These are phyloP conservation scores for Cryptomyrus ogoouensis DNA, from an alignment of 2,113 vertebrate species.

Conservation along the genomic window DNA sequence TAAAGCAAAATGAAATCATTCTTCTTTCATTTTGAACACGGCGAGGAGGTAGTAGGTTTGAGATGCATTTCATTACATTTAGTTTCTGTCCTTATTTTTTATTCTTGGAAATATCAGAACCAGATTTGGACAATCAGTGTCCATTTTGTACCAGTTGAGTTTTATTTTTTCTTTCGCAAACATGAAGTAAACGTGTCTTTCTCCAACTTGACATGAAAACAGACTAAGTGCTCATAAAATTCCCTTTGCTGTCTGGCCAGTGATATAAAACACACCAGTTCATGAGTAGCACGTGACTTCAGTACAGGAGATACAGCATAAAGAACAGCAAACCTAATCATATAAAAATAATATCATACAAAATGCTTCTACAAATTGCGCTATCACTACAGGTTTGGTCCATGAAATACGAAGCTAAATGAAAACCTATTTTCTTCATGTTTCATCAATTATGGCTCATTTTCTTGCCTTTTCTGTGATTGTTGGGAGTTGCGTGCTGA, in stretches of 20 bases:
- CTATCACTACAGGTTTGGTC: constrained; percentile 1
- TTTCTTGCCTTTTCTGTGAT: not conserved
- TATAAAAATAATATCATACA: constrained; percentile 5
- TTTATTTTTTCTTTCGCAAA: not conserved
- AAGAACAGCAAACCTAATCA: not conserved
- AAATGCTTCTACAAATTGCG: constrained; percentile 10
- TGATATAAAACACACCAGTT: constrained; percentile 23
- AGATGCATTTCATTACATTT: not conserved
- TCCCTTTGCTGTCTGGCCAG: constrained; percentile 28
- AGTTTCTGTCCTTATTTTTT: not conserved
- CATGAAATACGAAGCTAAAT: not conserved
- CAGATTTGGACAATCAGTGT: not conserved
- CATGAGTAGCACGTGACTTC: not conserved
- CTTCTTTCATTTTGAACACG: not conserved
- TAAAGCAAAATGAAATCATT: not conserved
- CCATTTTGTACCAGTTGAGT: not conserved
- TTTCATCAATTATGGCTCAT: not conserved
- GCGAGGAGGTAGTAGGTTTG: constrained; percentile 3
- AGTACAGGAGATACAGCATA: not conserved
- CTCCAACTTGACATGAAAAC: not conserved
- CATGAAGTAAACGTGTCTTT: not conserved
- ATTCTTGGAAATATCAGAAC: not conserved
- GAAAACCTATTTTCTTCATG: not conserved
- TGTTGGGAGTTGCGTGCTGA: not conserved
- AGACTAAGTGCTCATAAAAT: constrained; percentile 48